These are phyloP conservation scores for Microctonus brassicae DNA, from an alignment of 2,888 invertebrate species.

Conservation along the genomic window DNA sequence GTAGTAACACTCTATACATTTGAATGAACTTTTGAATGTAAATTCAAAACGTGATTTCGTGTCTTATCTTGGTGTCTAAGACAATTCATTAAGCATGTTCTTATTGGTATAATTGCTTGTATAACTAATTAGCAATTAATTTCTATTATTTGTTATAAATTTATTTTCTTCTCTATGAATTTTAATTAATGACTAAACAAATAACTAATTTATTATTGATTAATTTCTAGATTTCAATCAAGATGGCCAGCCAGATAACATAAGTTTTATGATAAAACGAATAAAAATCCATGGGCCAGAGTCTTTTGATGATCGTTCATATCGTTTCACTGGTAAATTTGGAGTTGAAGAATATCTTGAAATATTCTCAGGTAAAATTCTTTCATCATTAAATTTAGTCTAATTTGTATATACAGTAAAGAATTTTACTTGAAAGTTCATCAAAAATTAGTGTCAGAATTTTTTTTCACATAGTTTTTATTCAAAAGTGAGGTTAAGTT, in stretches of 20 bases:
- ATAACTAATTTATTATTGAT: not conserved
- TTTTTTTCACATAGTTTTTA: too few species aligned
- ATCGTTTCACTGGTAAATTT: slow-evolving; percentile 92
- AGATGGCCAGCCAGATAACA: slow-evolving; percentile 90
- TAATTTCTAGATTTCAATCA: slow-evolving; percentile 85
- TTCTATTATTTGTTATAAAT: too few species aligned
- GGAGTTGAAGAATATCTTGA: slow-evolving; percentile 98
- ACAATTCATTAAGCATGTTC: not conserved
- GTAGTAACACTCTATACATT: not conserved
- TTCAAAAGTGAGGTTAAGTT: too few species aligned
- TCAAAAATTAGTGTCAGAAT: too few species aligned
- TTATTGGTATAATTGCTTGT: not conserved
- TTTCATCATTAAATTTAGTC: slow-evolving; percentile 4
- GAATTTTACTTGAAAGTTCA: too few species aligned
- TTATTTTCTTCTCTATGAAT: slow-evolving; percentile 4
- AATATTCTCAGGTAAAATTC: slow-evolving; percentile 87
- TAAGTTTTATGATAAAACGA: slow-evolving; percentile 94
- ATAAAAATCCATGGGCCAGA: slow-evolving; percentile 91
- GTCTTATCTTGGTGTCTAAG: slow-evolving; percentile 21
- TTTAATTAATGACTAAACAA: slow-evolving; percentile 5
- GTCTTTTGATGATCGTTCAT: slow-evolving; percentile 84
- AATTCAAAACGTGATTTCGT: slow-evolving; percentile 11
- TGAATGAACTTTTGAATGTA: slow-evolving; percentile 1
- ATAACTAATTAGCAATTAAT: slow-evolving; percentile 21
- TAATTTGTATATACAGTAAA: too few species aligned